A percentile compares a stretch with the other conserved stretches of the same genome.
Evolutionary conservation across 1,140 invertebrate genomes (phyloP).

Genomic region (Bombyx mandarina): DNA sequence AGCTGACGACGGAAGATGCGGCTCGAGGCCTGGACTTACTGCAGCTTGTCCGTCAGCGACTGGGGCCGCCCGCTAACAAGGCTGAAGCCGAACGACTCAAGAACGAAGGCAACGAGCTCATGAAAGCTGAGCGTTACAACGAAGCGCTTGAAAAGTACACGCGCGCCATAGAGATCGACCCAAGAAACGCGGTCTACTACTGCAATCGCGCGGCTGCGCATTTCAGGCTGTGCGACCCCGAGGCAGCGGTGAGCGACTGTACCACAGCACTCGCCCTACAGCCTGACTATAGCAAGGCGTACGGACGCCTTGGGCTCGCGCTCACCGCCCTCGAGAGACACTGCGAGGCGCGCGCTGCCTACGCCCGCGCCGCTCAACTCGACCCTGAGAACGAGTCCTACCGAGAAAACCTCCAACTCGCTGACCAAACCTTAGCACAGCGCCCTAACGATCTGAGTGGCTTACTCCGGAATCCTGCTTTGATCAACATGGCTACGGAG

Average conservation of each 20-base stretch:
- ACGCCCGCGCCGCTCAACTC: conserved; percentile 88
- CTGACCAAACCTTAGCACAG: conserved; percentile 51
- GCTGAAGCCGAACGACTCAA: conserved; percentile 82
- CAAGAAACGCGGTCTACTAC: conserved; percentile 92
- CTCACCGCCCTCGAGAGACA: conserved; percentile 87
- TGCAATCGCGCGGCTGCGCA: conserved; percentile 95
- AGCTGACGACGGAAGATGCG: conserved; percentile 71
- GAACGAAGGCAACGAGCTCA: conserved; percentile 88
- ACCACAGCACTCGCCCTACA: conserved; percentile 89
- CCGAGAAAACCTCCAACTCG: conserved; percentile 84
- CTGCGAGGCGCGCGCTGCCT: conserved; percentile 87
- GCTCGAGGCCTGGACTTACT: conserved; percentile 55
- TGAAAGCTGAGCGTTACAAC: conserved; percentile 84
- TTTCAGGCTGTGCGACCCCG: conserved; percentile 87
- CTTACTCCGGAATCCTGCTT: conserved; percentile 80
- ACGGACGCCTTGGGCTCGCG: conserved; percentile 92
- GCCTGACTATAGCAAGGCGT: conserved; percentile 93
- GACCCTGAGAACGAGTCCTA: conserved; percentile 96
- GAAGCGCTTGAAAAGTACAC: conserved; percentile 88
- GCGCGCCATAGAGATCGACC: conserved; percentile 87
- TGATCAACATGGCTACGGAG: conserved; percentile 84
- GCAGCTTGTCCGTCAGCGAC: conserved; percentile 56
- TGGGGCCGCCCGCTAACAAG: conserved; percentile 15
- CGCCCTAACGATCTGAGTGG: conserved; percentile 72
- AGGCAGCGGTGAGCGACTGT: conserved; percentile 90